These are phyloP conservation scores for Tyria jacobaeae DNA, from an alignment of 2,888 invertebrate species.

Conservation along the genomic window DNA sequence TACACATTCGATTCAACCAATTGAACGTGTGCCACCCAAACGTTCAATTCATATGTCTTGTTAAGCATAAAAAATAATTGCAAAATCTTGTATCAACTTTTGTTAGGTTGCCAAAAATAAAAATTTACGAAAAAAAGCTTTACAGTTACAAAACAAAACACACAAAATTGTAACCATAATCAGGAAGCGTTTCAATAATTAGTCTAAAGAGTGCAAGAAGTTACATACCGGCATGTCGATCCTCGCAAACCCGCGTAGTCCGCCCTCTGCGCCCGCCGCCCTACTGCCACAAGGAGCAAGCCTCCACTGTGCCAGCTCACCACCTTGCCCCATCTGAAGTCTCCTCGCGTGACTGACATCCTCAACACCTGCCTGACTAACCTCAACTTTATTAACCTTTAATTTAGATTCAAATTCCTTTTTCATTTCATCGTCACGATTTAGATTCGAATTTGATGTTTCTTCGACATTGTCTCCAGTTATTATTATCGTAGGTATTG, in stretches of 20 bases:
- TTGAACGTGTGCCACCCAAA: background rate
- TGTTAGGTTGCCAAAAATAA: background rate
- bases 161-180: background rate
- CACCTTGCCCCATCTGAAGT: slow-evolving; percentile 80
- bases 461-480: slow-evolving; percentile 78
- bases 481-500: slow-evolving; percentile 67
- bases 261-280: slow-evolving; percentile 76
- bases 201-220: slow-evolving; percentile 24
- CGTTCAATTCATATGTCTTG: too few relatives aligned
- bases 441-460: slow-evolving; percentile 81
- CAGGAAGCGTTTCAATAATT: background rate
- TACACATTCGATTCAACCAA: slow-evolving; percentile 11
- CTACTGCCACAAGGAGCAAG: slow-evolving; percentile 74
- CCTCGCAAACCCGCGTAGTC: slow-evolving; percentile 69
- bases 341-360: slow-evolving; percentile 79
- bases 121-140: too few relatives aligned
- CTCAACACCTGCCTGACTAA: slow-evolving; percentile 56
- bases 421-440: slow-evolving; percentile 53
- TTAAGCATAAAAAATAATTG: background rate
- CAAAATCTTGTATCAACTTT: background rate
- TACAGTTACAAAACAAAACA: too few relatives aligned
- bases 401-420: slow-evolving; percentile 53
- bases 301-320: slow-evolving; percentile 81
- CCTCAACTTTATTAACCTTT: slow-evolving; percentile 59
- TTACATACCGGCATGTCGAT: slow-evolving; percentile 80